Evolutionary conservation across 2,888 invertebrate species (phyloP).

Genomic region (Scaeva pyrastri): DNA sequence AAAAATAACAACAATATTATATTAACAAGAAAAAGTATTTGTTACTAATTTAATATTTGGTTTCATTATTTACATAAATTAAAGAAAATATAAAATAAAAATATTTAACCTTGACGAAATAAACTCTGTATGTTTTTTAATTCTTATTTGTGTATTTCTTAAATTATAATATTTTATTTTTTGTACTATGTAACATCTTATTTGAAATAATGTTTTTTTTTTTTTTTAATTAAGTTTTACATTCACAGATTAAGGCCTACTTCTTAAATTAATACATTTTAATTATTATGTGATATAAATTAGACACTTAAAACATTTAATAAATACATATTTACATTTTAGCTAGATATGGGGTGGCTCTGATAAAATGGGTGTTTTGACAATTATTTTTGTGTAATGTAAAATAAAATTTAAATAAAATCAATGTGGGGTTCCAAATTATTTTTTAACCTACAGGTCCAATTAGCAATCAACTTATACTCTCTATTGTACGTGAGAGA

Average conservation of each 20-base stretch:
- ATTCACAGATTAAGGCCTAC: constrained; percentile 23
- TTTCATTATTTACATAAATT: neutral
- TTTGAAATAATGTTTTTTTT: neutral
- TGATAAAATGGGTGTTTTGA: neutral
- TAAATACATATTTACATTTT: constrained; percentile 18
- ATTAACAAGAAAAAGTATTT: neutral
- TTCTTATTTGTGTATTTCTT: neutral
- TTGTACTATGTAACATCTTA: constrained; percentile 32
- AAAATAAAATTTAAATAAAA: too few relatives aligned
- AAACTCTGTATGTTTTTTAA: too few relatives aligned
- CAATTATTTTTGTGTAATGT: neutral
- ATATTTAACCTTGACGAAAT: neutral
- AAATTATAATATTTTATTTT: constrained; percentile 19
- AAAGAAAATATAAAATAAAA: neutral
- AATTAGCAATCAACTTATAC: too few relatives aligned
- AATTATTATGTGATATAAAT: neutral
- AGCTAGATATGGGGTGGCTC: constrained; percentile 25
- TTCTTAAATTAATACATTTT: constrained; percentile 2
- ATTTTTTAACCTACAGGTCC: too few relatives aligned
- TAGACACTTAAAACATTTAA: constrained; percentile 18
- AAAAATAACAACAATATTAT: neutral
- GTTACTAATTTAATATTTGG: neutral
- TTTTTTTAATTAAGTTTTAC: neutral
- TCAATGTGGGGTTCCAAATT: too few relatives aligned
- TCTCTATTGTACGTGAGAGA: too few relatives aligned